Percentiles rank a stretch among this genome's conserved stretches.
These are phyloP conservation scores for Kryptopterus vitreolus DNA, from an alignment of 2,797 vertebrate genomes.

Conservation along the genomic window DNA sequence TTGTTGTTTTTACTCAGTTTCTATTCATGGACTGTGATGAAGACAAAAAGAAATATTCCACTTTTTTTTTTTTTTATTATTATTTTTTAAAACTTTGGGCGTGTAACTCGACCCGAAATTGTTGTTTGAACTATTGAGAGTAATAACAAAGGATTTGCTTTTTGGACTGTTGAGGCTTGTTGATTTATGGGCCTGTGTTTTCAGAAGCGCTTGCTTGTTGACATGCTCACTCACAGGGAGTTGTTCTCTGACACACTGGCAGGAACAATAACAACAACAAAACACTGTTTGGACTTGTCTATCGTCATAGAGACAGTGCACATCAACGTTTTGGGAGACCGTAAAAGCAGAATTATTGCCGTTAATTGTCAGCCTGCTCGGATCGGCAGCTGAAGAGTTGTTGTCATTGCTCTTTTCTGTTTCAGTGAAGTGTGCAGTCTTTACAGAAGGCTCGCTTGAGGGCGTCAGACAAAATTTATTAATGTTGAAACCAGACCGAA, in stretches of 20 bases:
- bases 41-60: background rate
- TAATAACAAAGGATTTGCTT: constrained; percentile 56
- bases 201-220: constrained; percentile 75
- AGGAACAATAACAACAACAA: constrained; percentile 96
- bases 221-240: constrained; percentile 78
- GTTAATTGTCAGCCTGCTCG: constrained; percentile 39
- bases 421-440: background rate
- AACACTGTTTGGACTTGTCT: constrained; percentile 95
- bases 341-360: constrained; percentile 46
- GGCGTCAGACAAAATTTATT: background rate
- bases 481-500: background rate
- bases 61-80: background rate
- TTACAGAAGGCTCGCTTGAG: background rate
- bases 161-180: constrained; percentile 51
- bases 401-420: background rate
- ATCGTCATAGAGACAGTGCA: constrained; percentile 85
- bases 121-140: constrained; percentile 52
- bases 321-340: constrained; percentile 48
- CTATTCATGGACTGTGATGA: constrained; percentile 45
- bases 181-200: constrained; percentile 60
- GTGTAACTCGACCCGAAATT: constrained; percentile 50
- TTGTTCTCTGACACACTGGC: constrained; percentile 83
- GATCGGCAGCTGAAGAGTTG: constrained; percentile 14
- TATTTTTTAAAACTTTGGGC: background rate
- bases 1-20: constrained; percentile 16